phyloP scores from a whole-genome alignment of 2,797 vertebrate species.

The Enteromius anoplus region DNA sequence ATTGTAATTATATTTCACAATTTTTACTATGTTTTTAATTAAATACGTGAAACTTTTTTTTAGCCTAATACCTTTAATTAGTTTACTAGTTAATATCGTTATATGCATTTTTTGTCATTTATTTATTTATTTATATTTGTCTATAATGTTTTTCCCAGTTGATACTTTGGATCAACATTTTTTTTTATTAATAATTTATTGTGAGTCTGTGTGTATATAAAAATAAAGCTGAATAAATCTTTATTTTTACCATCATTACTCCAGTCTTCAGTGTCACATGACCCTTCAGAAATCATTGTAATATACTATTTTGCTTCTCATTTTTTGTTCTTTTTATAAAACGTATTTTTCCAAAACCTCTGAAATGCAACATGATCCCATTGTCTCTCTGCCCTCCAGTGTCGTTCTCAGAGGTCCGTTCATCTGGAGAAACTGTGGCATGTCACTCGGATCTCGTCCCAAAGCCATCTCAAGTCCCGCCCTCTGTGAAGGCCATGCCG shows the following conservation, averaged over 20 bases:
- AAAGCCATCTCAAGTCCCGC: conserved; percentile 51
- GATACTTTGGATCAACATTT: too few species aligned
- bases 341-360: not conserved
- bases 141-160: too few species aligned
- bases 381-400: not conserved
- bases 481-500: conserved; percentile 40
- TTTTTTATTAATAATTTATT: too few species aligned
- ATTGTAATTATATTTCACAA: not conserved
- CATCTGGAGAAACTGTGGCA: conserved; percentile 30
- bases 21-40: not conserved
- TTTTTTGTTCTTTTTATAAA: not conserved
- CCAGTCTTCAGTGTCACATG: not conserved
- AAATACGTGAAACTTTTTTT: not conserved
- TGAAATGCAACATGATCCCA: not conserved
- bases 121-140: too few species aligned
- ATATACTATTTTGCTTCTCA: not conserved
- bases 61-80: too few species aligned
- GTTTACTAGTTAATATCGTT: too few species aligned
- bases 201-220: too few species aligned
- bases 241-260: not conserved
- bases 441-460: conserved; percentile 39
- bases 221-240: too few species aligned
- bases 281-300: not conserved
- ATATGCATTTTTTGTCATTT: too few species aligned
- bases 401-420: conserved; percentile 39